Evolutionary conservation across 1,140 invertebrate species (phyloP).

Genomic region (Potamilus streckersoni): DNA sequence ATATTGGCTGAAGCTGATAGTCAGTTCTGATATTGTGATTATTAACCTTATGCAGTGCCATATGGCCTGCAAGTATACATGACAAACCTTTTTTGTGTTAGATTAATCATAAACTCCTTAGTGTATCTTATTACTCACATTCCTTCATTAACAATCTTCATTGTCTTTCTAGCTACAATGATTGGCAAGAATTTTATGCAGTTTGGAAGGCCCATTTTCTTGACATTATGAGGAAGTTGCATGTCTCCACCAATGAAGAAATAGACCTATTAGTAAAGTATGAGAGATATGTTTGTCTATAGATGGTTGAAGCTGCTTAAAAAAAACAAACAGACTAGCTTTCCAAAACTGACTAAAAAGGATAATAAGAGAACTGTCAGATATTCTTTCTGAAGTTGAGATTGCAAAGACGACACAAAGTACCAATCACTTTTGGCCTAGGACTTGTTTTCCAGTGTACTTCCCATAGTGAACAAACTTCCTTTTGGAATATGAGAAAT

Average conservation of each 20-base stretch:
- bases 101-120: no score
- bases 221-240: constrained; percentile 12
- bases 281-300: constrained; percentile 21
- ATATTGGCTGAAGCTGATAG: no score
- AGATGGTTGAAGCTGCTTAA: constrained; percentile 11
- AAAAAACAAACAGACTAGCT: constrained; percentile 13
- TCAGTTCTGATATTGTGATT: no score
- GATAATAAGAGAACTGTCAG: constrained; percentile 26
- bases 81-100: no score
- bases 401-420: constrained; percentile 19
- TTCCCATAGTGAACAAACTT: constrained; percentile 25
- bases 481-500: constrained; percentile 15
- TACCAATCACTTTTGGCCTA: constrained; percentile 2
- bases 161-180: constrained; percentile 8
- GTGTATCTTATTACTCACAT: no score
- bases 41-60: no score
- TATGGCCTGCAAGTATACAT: no score
- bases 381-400: constrained; percentile 16
- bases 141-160: no score
- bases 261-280: constrained; percentile 32
- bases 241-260: constrained; percentile 17
- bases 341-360: constrained; percentile 25
- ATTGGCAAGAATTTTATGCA: constrained; percentile 19
- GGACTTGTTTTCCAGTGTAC: constrained; percentile 8
- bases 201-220: constrained; percentile 26